Evolutionary conservation across 1,140 invertebrate genomes (phyloP), one percentile per base, ranked within the genome.

Genomic region (Drosophila saltans): DNA sequence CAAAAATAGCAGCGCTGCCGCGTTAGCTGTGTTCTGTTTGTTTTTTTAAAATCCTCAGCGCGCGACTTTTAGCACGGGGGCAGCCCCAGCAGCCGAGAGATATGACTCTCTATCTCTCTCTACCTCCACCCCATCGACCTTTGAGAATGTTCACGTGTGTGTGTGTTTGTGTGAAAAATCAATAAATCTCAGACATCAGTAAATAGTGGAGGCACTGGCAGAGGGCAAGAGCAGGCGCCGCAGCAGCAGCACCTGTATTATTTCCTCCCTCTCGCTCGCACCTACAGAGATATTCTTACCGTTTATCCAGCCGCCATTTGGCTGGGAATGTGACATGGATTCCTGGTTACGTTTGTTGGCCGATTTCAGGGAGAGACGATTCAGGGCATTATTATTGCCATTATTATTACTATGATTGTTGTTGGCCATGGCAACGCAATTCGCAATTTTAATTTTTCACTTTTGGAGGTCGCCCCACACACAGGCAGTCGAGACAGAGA

Each of bases 241-340:
- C 21, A 52, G 21, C 45, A 52, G 21, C 45, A 52, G 66, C 69
- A 84, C 74, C 75, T 76, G 72, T 60, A 55, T 64, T 36, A 11
- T 10, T 16, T 56, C 8, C 8, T 64, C 7, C 57, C n/a, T 45
- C 39, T 6, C 21, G 10, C 45, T 28, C 41, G 16, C 36, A 16
- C 55, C 30, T 8, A 26, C 48, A 16, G 6, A 24, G 28, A 24
- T 52, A 81, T 84, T 92, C 95, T 96, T 94, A 97, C 96, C 96
- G 92, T 97, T 97, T 93, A 96, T 95, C 96, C 96, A 97, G 78
- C 96, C 84, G 40, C 80, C 67, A 92, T 96, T 96, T 9, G 96
- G 95, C 93, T 97, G 96, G 65, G 95, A 95, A 66, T 96, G 95
- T n/a, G 95, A 94, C 93, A 96, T 95, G 90, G 84, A 83, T 75